Evolutionary conservation across 1,140 invertebrate genomes (phyloP).

Genomic region (Steinernema khuongi): DNA sequence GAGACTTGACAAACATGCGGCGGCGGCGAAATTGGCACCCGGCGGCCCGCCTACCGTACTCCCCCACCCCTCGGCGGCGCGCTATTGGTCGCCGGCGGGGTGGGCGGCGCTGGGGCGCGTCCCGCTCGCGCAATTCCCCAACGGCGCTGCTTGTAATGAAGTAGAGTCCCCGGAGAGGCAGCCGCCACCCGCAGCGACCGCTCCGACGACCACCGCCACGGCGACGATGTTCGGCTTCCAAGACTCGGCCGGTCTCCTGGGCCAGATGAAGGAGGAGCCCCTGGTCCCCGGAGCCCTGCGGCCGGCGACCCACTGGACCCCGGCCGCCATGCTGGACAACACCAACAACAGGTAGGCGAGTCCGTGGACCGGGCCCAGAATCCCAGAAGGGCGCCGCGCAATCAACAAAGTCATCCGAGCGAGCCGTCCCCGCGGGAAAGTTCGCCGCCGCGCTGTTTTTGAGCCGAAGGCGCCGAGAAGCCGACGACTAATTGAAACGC

Average conservation of each 20-base stretch:
- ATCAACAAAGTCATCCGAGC: conserved; percentile 10
- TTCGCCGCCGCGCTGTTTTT: background rate
- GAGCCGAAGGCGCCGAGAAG: background rate
- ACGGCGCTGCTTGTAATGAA: conserved; percentile 9
- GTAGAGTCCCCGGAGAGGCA: conserved; percentile 16
- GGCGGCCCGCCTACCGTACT: background rate
- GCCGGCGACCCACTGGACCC: background rate
- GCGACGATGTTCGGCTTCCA: conserved; percentile 10
- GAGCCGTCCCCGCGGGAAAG: background rate
- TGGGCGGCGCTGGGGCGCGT: background rate
- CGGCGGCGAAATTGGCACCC: no score
- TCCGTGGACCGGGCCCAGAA: background rate
- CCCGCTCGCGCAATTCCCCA: conserved; percentile 1
- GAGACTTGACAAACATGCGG: background rate
- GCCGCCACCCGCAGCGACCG: conserved; percentile 11
- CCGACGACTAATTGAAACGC: conserved; percentile 10
- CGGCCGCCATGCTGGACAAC: conserved; percentile 1
- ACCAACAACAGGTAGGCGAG: conserved; percentile 1
- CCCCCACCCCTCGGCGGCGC: background rate
- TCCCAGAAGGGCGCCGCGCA: background rate
- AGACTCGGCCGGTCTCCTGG: conserved; percentile 6
- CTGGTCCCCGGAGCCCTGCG: conserved; percentile 13
- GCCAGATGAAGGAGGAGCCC: conserved; percentile 14
- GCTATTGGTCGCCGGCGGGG: background rate
- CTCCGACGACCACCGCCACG: background rate